Evolutionary conservation across 2,888 invertebrate genomes (phyloP).

Genomic region (Synergus gifuensis): DNA sequence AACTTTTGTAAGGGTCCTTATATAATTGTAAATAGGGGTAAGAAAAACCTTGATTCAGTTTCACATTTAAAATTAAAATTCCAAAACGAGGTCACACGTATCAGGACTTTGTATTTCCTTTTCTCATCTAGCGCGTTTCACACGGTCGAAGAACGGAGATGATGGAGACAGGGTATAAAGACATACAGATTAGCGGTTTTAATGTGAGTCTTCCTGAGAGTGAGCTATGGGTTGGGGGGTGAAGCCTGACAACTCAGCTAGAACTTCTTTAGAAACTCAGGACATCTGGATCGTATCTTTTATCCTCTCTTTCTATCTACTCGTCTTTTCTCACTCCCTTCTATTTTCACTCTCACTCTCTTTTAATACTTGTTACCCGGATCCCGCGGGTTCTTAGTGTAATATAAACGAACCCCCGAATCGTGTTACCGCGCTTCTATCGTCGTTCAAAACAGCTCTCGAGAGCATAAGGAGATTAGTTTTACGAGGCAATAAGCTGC

Average conservation of each 20-base stretch:
- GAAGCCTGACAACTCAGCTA: slow-evolving; percentile 62
- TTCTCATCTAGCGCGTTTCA: slow-evolving; percentile 43
- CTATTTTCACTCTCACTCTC: slow-evolving; percentile 46
- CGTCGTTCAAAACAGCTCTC: slow-evolving; percentile 43
- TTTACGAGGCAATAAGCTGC: slow-evolving; percentile 56
- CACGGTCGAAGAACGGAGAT: slow-evolving; percentile 46
- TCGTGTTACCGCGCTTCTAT: slow-evolving; percentile 49
- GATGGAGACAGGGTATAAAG: slow-evolving; percentile 46
- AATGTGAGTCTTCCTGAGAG: slow-evolving; percentile 68
- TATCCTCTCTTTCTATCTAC: slow-evolving; percentile 36
- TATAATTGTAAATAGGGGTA: no score
- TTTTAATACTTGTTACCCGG: slow-evolving; percentile 46
- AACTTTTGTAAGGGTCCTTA: no score
- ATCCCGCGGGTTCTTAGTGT: slow-evolving; percentile 48
- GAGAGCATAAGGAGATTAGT: slow-evolving; percentile 55
- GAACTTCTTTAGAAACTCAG: slow-evolving; percentile 60
- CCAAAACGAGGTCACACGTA: not conserved
- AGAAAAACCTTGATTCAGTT: no score
- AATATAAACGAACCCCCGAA: slow-evolving; percentile 54
- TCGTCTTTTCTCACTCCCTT: slow-evolving; percentile 24
- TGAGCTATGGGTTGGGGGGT: slow-evolving; percentile 37
- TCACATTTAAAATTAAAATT: not conserved
- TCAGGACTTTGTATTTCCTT: not conserved
- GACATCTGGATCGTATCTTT: slow-evolving; percentile 57
- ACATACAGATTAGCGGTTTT: slow-evolving; percentile 72